Percentiles rank a stretch among this genome's conserved stretches.
phyloP scores from a whole-genome alignment of 37 sponge, comb jelly and placozoan genomes.

The Chondrilla cf. caribensis region DNA sequence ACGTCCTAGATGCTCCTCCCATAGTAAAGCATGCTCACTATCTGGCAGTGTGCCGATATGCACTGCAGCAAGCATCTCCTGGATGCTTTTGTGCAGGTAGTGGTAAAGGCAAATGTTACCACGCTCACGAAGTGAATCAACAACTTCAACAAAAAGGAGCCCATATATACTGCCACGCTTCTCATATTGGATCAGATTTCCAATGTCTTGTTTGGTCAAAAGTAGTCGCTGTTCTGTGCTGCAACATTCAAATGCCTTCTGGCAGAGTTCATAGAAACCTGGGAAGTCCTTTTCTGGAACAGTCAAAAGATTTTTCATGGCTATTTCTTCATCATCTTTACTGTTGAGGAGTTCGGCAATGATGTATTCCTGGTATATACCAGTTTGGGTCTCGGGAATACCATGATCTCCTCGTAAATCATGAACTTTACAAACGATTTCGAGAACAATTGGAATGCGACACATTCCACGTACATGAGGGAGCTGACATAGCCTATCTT shows the following conservation, averaged over 20 bases:
- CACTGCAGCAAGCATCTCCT: slow-evolving; percentile 2
- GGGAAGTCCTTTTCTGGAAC: not conserved
- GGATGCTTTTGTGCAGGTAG: not conserved
- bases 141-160: not conserved
- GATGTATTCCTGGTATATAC: not conserved
- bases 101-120: not conserved
- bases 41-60: not conserved
- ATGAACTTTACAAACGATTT: slow-evolving; percentile 4
- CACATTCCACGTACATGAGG: slow-evolving; percentile 13
- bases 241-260: not conserved
- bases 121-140: not conserved
- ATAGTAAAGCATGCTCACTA: not conserved
- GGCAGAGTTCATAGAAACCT: not conserved
- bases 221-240: not conserved
- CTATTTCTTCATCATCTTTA: not conserved
- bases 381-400: not conserved
- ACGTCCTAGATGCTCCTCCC: not conserved
- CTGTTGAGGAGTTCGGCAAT: not conserved
- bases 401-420: not conserved
- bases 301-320: not conserved
- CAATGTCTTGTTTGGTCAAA: not conserved
- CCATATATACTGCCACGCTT: slow-evolving; percentile 10
- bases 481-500: not conserved
- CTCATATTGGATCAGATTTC: not conserved
- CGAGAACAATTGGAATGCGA: not conserved